Conservation (phyloP, 2,888 invertebrate species). For the Unio pictorum region DNA sequence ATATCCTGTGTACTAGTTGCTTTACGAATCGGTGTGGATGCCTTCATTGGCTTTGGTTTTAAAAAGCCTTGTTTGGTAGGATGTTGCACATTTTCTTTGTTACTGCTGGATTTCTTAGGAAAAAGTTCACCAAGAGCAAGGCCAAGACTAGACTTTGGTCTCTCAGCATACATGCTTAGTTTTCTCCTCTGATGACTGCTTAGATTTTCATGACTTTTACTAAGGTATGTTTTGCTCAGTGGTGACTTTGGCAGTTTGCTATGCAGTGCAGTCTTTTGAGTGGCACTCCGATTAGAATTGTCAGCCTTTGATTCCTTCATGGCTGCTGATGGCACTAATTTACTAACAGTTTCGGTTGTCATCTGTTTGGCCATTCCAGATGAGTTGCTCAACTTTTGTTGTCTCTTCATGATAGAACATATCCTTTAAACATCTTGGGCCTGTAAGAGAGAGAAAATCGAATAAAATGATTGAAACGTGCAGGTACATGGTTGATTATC, state of each 20-base stretch:
- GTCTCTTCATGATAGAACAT: too few species aligned
- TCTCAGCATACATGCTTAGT: conserved; percentile 32
- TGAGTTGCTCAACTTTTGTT: too few species aligned
- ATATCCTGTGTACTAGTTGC: conserved; percentile 68
- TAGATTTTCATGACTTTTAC: conserved; percentile 69
- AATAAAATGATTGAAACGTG: too few species aligned
- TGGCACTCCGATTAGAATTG: conserved; percentile 39
- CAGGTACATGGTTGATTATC: too few species aligned
- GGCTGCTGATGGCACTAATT: conserved; percentile 18
- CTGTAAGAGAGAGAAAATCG: too few species aligned
- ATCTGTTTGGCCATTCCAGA: too few species aligned
- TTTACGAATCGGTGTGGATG: conserved; percentile 59
- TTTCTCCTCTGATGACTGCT: conserved; percentile 59
- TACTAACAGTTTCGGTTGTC: too few species aligned
- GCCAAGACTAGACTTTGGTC: conserved; percentile 48
- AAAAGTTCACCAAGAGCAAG: conserved; percentile 29
- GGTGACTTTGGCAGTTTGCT: conserved; percentile 37
- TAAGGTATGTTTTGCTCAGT: conserved; percentile 61
- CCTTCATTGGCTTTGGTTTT: conserved; percentile 54
- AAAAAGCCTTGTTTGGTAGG: conserved; percentile 50
- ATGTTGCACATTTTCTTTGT: conserved; percentile 60
- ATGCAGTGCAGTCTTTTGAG: conserved; percentile 24
- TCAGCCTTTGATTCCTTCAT: conserved; percentile 62
- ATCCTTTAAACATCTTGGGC: too few species aligned
- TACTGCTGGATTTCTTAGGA: conserved; percentile 38